phyloP scores from a whole-genome alignment of 2,888 invertebrate species.

The Tetramorium bicarinatum region DNA sequence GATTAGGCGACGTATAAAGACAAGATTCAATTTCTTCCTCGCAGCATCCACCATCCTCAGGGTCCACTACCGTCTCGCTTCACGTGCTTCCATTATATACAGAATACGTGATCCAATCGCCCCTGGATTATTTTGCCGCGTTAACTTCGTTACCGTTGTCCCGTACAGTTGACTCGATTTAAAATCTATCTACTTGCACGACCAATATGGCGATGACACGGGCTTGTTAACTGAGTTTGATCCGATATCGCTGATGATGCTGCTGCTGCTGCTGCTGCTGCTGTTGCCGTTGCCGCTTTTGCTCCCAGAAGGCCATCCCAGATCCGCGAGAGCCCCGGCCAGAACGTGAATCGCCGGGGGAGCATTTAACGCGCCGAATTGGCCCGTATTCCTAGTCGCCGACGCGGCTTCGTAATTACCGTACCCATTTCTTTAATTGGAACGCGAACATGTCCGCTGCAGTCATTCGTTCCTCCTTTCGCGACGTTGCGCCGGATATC shows the following conservation, averaged over 20 bases:
- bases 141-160: slow-evolving; percentile 65
- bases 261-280: slow-evolving; percentile 50
- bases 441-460: slow-evolving; percentile 35
- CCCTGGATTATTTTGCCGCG: slow-evolving; percentile 68
- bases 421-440: slow-evolving; percentile 70
- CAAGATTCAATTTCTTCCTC: slow-evolving; percentile 41
- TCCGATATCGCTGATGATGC: slow-evolving; percentile 71
- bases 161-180: slow-evolving; percentile 68
- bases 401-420: slow-evolving; percentile 64
- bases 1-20: slow-evolving; percentile 34
- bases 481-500: slow-evolving; percentile 39
- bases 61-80: slow-evolving; percentile 59
- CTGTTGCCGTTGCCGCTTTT: slow-evolving; percentile 25
- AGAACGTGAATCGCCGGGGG: slow-evolving; percentile 70
- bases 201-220: slow-evolving; percentile 61
- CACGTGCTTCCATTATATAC: slow-evolving; percentile 67
- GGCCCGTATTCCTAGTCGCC: slow-evolving; percentile 59
- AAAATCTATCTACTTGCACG: slow-evolving; percentile 74
- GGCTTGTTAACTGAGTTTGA: slow-evolving; percentile 66
- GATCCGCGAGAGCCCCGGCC: slow-evolving; percentile 74
- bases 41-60: slow-evolving; percentile 1
- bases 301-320: slow-evolving; percentile 73
- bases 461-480: slow-evolving; percentile 35
- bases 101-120: slow-evolving; percentile 61
- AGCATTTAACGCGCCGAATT: slow-evolving; percentile 72